Conservation (phyloP, 2,113 vertebrate species). For the Carassius gibelio region DNA sequence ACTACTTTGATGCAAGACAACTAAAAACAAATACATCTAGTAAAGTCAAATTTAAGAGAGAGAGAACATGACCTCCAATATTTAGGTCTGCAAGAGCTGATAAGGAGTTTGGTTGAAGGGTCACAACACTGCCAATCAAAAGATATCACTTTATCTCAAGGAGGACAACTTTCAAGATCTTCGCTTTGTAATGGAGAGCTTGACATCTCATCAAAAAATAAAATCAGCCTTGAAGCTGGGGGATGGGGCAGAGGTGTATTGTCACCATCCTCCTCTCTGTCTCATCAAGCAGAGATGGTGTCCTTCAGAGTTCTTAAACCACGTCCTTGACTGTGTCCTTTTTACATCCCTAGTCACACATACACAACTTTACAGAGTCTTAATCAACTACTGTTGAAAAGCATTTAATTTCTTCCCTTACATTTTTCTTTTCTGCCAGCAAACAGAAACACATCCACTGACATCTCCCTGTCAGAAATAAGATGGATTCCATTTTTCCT, state of each 20-base stretch:
- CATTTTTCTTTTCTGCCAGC: conserved; percentile 15
- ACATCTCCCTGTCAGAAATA: conserved; percentile 7
- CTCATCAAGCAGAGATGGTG: not conserved
- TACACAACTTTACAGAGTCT: not conserved
- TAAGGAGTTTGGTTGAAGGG: conserved; percentile 11
- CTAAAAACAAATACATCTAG: not conserved
- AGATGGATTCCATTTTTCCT: conserved; percentile 10
- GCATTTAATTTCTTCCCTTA: not conserved
- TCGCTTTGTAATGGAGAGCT: conserved; percentile 19
- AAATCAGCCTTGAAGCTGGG: not conserved
- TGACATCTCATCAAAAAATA: conserved; percentile 35
- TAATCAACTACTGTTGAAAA: not conserved
- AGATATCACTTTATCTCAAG: conserved; percentile 21
- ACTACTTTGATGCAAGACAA: not conserved
- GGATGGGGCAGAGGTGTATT: not conserved
- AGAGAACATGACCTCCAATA: not conserved
- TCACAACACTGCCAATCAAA: not conserved
- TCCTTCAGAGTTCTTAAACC: conserved; percentile 25
- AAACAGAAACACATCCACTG: conserved; percentile 30
- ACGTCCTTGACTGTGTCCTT: conserved; percentile 7
- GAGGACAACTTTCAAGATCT: conserved; percentile 21
- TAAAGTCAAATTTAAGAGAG: not conserved
- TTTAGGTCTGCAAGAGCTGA: not conserved
- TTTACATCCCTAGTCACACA: too few species aligned
- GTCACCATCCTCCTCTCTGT: not conserved